Evolutionary conservation across 2,797 vertebrate species (phyloP).

Genomic region (Myoxocephalus aenaeus): DNA sequence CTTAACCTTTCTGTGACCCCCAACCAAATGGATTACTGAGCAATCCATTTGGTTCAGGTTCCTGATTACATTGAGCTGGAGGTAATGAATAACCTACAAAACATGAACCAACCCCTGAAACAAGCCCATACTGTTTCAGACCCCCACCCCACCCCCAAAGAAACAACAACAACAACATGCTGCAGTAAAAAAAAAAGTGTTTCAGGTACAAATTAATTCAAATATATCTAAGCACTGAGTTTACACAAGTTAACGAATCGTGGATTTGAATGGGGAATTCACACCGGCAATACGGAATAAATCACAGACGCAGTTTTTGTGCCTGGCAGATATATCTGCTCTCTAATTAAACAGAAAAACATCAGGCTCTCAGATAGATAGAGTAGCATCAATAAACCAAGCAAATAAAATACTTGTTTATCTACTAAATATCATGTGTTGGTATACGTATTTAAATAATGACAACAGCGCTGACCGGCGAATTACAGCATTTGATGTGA

Average conservation of each 20-base stretch:
- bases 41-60: constrained; percentile 27
- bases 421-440: constrained; percentile 26
- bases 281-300: constrained; percentile 17
- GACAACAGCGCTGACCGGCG: not conserved
- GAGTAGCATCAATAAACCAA: constrained; percentile 44
- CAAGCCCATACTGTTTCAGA: not conserved
- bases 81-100: constrained; percentile 46
- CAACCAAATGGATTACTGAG: constrained; percentile 11
- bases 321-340: constrained; percentile 16
- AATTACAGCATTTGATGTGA: constrained; percentile 39
- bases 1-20: constrained; percentile 22
- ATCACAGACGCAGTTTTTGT: constrained; percentile 14
- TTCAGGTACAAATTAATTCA: not conserved
- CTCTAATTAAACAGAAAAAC: constrained; percentile 26
- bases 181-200: not conserved
- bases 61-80: constrained; percentile 23
- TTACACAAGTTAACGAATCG: not conserved
- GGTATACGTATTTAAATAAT: constrained; percentile 17
- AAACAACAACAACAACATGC: not conserved
- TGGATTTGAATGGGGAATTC: constrained; percentile 24
- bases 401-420: constrained; percentile 34
- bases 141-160: too few relatives aligned
- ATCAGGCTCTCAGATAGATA: constrained; percentile 27
- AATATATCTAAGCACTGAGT: constrained; percentile 9
- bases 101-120: not conserved